Conservation (phyloP, 2,888 invertebrate genomes). For the Mimumesa dahlbomi region DNA sequence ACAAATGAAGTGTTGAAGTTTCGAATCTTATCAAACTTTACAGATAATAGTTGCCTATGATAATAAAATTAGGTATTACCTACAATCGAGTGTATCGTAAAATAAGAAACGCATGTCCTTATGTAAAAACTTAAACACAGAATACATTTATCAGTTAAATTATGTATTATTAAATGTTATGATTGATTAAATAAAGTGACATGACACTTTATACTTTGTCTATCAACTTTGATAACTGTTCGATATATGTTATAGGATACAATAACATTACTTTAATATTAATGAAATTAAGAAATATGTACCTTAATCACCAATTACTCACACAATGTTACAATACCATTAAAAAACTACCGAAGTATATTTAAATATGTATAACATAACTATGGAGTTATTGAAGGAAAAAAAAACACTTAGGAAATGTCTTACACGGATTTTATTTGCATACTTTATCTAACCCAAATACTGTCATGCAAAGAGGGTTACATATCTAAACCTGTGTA, state of each 20-base stretch:
- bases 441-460: conserved; percentile 5
- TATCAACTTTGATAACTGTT: conserved; percentile 65
- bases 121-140: conserved; percentile 76
- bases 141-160: conserved; percentile 78
- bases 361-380: conserved; percentile 16
- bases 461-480: neutral
- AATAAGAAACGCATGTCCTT: conserved; percentile 76
- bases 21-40: conserved; percentile 78
- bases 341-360: neutral
- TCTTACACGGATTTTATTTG: conserved; percentile 28
- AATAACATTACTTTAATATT: neutral
- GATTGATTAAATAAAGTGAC: conserved; percentile 80
- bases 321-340: neutral
- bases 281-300: neutral
- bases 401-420: conserved; percentile 27
- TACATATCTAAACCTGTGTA: neutral
- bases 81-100: conserved; percentile 78
- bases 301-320: neutral
- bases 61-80: conserved; percentile 73
- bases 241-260: neutral
- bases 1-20: conserved; percentile 75
- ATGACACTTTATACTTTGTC: conserved; percentile 75
- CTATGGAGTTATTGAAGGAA: conserved; percentile 10
- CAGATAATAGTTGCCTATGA: conserved; percentile 78
- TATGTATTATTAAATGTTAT: conserved; percentile 80